Conservation (phyloP, 2,113 vertebrate genomes). For the Alectura lathami region DNA sequence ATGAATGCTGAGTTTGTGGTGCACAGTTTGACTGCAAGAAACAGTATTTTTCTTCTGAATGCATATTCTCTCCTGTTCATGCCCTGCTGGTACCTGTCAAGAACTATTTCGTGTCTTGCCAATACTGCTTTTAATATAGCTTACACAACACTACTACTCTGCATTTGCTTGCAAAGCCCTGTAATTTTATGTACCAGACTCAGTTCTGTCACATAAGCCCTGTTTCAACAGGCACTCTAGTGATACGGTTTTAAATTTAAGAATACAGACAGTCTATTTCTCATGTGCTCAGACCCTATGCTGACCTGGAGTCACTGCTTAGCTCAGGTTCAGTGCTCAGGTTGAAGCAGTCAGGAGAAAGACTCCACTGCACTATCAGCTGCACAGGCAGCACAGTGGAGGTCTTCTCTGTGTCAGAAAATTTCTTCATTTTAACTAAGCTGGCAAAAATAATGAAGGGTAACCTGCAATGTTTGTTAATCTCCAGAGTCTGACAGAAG, state of each 20-base stretch:
- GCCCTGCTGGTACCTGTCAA: not conserved
- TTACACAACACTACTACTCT: not conserved
- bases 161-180: not conserved
- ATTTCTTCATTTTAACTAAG: not conserved
- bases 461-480: not conserved
- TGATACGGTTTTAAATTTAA: not conserved
- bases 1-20: not conserved
- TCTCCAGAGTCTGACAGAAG: not conserved
- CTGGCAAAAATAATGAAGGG: not conserved
- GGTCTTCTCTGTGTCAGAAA: not conserved
- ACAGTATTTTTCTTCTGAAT: not conserved
- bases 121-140: not conserved
- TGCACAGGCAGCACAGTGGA: accelerated
- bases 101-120: not conserved
- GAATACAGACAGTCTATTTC: not conserved
- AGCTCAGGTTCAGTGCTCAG: not conserved
- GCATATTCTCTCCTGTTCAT: not conserved
- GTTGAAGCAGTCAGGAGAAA: not conserved
- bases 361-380: not conserved
- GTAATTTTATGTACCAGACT: not conserved
- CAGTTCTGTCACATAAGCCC: not conserved
- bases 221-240: not conserved
- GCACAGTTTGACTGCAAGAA: not conserved
- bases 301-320: not conserved
- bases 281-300: not conserved